These are phyloP conservation scores for Mustelus asterias DNA, from an alignment of 2,113 vertebrate species.

Conservation along the genomic window DNA sequence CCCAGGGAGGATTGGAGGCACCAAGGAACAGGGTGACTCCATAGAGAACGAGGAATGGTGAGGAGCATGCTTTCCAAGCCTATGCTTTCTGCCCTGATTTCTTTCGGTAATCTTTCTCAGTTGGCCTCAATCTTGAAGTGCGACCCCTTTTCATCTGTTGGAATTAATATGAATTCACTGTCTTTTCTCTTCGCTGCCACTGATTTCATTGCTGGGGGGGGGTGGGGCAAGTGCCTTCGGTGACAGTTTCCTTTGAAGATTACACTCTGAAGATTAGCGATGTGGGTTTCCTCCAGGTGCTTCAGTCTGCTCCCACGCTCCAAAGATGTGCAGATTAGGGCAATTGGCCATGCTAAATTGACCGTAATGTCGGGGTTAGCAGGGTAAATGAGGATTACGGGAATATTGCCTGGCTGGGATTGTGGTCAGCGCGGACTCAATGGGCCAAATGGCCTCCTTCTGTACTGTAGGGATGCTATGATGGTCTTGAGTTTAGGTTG, in stretches of 20 bases:
- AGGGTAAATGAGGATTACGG: too few relatives aligned
- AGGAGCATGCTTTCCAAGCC: neutral
- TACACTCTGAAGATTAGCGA: too few relatives aligned
- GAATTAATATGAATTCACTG: neutral
- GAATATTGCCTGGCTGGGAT: too few relatives aligned
- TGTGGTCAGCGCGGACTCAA: too few relatives aligned
- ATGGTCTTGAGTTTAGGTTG: neutral
- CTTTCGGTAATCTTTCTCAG: neutral
- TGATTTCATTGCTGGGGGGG: neutral
- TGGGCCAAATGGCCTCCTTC: too few relatives aligned
- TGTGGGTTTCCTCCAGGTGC: too few relatives aligned
- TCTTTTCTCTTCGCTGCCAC: neutral
- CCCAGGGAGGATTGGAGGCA: neutral
- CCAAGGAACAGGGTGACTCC: neutral
- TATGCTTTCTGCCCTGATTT: neutral
- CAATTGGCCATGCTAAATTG: too few relatives aligned
- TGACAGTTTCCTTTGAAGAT: neutral
- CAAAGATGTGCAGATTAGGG: too few relatives aligned
- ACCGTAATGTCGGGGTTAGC: too few relatives aligned
- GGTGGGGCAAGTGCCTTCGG: neutral
- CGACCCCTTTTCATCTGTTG: neutral
- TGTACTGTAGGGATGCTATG: neutral
- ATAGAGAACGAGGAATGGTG: neutral
- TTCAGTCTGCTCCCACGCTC: too few relatives aligned
- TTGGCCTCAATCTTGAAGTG: neutral